A percentile compares a stretch with the other conserved stretches of the same genome.
Conservation (phyloP, 1,140 invertebrate genomes). For the Helicoverpa zea region DNA sequence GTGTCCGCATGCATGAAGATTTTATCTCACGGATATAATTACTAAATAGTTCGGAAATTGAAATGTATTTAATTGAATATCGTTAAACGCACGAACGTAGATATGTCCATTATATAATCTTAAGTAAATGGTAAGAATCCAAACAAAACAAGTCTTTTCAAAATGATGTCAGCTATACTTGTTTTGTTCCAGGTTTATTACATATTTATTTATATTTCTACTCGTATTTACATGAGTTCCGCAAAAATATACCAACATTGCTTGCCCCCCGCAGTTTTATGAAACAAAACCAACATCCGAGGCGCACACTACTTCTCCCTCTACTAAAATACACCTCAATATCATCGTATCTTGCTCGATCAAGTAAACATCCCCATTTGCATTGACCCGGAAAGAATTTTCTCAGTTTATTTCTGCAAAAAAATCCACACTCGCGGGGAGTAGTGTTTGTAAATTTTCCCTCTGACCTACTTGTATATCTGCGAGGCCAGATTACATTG, state of each 20-base stretch:
- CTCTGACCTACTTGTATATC: constrained; percentile 84
- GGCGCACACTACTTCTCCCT: not conserved
- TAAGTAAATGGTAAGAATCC: too few relatives aligned
- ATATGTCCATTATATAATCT: too few relatives aligned
- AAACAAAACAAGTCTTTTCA: too few relatives aligned
- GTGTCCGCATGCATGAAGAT: not conserved
- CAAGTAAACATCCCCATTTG: constrained; percentile 76
- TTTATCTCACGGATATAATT: not conserved
- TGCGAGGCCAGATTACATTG: constrained; percentile 66
- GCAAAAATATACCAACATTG: constrained; percentile 17
- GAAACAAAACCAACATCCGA: constrained; percentile 15
- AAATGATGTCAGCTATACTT: too few relatives aligned
- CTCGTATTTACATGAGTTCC: not conserved
- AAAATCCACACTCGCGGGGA: constrained; percentile 76
- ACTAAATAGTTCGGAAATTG: too few relatives aligned
- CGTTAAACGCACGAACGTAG: too few relatives aligned
- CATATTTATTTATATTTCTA: too few relatives aligned
- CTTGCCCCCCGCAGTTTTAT: constrained; percentile 19
- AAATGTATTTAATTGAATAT: too few relatives aligned
- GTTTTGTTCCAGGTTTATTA: too few relatives aligned
- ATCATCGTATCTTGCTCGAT: constrained; percentile 52
- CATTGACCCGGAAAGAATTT: constrained; percentile 78
- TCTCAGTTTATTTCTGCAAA: constrained; percentile 77
- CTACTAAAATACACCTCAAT: constrained; percentile 53
- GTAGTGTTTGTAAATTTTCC: constrained; percentile 86